These are phyloP conservation scores for Melieria crassipennis DNA, from an alignment of 2,888 invertebrate genomes.

Conservation along the genomic window DNA sequence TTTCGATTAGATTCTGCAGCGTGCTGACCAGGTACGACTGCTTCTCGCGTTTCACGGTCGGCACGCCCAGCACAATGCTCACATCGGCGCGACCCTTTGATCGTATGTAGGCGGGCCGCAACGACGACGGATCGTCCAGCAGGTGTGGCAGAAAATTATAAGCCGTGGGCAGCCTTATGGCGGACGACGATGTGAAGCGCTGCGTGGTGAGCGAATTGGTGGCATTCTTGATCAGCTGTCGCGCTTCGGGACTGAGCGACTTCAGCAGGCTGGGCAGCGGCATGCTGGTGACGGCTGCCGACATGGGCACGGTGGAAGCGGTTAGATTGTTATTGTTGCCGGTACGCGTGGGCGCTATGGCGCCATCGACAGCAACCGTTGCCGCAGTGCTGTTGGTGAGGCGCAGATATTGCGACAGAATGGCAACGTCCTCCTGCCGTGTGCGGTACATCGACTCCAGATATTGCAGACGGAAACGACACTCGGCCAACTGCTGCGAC, in stretches of 20 bases:
- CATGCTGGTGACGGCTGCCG: conserved; percentile 20
- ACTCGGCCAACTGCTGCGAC: conserved; percentile 77
- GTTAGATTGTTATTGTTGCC: conserved; percentile 38
- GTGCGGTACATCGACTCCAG: conserved; percentile 81
- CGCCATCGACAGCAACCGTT: conserved; percentile 39
- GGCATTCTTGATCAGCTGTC: conserved; percentile 66
- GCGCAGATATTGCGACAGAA: conserved; percentile 74
- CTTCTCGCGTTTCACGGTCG: conserved; percentile 88
- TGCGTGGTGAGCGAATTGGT: conserved; percentile 57
- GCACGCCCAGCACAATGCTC: conserved; percentile 84
- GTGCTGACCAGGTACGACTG: conserved; percentile 89
- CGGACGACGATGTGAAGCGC: conserved; percentile 62
- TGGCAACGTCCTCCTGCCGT: conserved; percentile 79
- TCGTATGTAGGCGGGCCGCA: conserved; percentile 81
- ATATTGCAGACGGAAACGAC: conserved; percentile 81
- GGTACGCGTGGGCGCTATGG: conserved; percentile 20
- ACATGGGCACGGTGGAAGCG: conserved; percentile 9
- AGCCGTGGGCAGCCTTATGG: conserved; percentile 79
- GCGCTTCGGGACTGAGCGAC: conserved; percentile 66
- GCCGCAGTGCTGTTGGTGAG: conserved; percentile 55
- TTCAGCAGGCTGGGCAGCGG: conserved; percentile 56
- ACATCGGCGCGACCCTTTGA: conserved; percentile 79
- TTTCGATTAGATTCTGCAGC: conserved; percentile 82
- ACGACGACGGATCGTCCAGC: conserved; percentile 78
- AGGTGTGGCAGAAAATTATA: conserved; percentile 90